These are phyloP conservation scores for Galagoides demidoff DNA, from an alignment of 2,797 vertebrate species.

Conservation along the genomic window DNA sequence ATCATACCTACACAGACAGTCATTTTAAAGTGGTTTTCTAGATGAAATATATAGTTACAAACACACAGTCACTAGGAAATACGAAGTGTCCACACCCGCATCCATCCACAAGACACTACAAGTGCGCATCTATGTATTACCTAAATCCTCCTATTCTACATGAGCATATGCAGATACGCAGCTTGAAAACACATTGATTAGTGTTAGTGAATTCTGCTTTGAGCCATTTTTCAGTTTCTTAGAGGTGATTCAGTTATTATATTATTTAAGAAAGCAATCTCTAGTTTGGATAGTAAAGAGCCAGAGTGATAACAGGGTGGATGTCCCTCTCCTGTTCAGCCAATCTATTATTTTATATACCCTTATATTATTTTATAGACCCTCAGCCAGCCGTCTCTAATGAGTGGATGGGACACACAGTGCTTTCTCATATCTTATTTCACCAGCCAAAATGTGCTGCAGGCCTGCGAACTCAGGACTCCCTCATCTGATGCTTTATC, in stretches of 20 bases:
- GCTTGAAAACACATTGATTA: neutral
- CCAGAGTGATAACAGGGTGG: neutral
- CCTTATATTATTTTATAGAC: neutral
- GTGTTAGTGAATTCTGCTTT: constrained; percentile 30
- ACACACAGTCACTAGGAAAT: constrained; percentile 17
- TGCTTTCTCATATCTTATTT: neutral
- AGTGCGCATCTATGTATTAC: neutral
- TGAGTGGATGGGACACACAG: neutral
- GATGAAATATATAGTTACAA: too few relatives aligned
- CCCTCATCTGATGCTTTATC: neutral
- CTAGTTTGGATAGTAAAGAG: neutral
- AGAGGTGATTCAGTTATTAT: neutral
- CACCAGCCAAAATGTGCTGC: neutral
- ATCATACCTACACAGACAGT: neutral
- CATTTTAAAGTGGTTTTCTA: constrained; percentile 31
- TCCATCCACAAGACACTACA: neutral
- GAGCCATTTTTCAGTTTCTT: constrained; percentile 12
- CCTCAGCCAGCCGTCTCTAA: neutral
- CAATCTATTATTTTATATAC: neutral
- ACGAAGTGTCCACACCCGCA: constrained; percentile 19
- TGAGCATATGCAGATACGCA: neutral
- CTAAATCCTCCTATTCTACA: neutral
- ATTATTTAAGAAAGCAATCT: constrained; percentile 22
- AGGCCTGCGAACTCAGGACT: neutral
- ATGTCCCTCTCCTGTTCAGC: neutral